Base-by-base conservation (phyloP, 1,140 invertebrate species). In the Zophobas atratus region DNA sequence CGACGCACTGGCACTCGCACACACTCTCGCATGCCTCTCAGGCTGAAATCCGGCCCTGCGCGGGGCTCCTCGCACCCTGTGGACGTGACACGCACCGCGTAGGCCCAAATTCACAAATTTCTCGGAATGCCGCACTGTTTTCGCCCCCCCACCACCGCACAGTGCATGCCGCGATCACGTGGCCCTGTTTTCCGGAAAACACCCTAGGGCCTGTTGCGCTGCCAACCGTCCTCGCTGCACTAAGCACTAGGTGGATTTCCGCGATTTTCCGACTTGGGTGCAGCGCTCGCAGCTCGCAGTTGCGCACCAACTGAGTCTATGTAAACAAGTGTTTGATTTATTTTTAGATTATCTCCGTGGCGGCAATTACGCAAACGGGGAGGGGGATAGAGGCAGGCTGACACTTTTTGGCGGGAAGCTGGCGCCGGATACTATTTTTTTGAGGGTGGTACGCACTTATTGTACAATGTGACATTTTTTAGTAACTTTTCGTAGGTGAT, bases 81-180 rank as follows among this genome's bases (percentile, higher is more conserved):
- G 60, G 39, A 67, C 60, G 60, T 67, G 60, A 67, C 60, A 43
- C 60, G 6, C 6, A 33, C 38, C 60, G 60, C 60, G 60, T 67
- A 67, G 60, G 60, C 60, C 60, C 6, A 67, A 67, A 43, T 67
- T 67, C 60, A 8, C 60, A 43, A 67, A 67, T 67, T 67, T 67
- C 39, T 67, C 32, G n/a, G n/a, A 67, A 67, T 67, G 43, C 60
- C 39, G 39, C 60, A 67, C 60, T 72, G 48, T 72, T 72, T 72
- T 51, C 70, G 49, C 35, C 63, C 60, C 77, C 20, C 79, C 79
- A 70, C 71, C 75, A 70, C 49, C 39, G 35, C 35, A 6, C 34
- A 48, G 70, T 71, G 80, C 83, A 82, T 82, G 83, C 82, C 73
- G 77, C 75, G 71, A 81, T 84, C 84, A 84, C 84, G 81, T 84